A percentile compares a stretch with the other conserved stretches of the same genome.
Evolutionary conservation across 2,888 invertebrate species (phyloP).

Genomic region (Ophion ellenae): DNA sequence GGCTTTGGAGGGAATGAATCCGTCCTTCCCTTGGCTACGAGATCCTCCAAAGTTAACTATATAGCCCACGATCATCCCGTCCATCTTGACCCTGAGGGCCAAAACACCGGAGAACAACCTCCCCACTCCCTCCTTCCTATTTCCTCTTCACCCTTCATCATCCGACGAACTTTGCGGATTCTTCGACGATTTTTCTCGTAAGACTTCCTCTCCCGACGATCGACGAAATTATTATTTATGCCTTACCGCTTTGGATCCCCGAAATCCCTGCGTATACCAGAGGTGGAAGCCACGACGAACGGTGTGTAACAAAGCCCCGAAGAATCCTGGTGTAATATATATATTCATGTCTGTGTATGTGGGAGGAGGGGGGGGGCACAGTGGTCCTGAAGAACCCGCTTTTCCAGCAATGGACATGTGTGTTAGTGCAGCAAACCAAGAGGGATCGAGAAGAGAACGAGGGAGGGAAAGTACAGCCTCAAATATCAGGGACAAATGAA

Average conservation of each 20-base stretch:
- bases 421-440: conserved; percentile 8
- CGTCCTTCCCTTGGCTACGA: background rate
- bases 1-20: conserved; percentile 28
- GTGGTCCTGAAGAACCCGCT: background rate
- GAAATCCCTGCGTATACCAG: conserved; percentile 44
- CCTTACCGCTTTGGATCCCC: conserved; percentile 40
- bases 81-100: conserved; percentile 62
- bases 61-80: conserved; percentile 58
- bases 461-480: conserved; percentile 3
- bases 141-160: background rate
- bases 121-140: background rate
- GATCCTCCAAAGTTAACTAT: conserved; percentile 21
- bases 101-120: conserved; percentile 32
- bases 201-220: conserved; percentile 52
- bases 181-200: conserved; percentile 47
- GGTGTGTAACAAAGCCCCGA: conserved; percentile 28
- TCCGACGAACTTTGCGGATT: conserved; percentile 50
- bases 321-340: conserved; percentile 29
- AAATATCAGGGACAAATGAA: conserved; percentile 65
- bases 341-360: too few species aligned
- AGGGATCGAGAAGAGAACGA: conserved; percentile 6
- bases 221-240: conserved; percentile 64
- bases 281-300: conserved; percentile 9
- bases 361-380: too few species aligned
- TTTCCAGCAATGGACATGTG: background rate